phyloP scores from a whole-genome alignment of 1,140 invertebrate species.

The Drosophila elegans region DNA sequence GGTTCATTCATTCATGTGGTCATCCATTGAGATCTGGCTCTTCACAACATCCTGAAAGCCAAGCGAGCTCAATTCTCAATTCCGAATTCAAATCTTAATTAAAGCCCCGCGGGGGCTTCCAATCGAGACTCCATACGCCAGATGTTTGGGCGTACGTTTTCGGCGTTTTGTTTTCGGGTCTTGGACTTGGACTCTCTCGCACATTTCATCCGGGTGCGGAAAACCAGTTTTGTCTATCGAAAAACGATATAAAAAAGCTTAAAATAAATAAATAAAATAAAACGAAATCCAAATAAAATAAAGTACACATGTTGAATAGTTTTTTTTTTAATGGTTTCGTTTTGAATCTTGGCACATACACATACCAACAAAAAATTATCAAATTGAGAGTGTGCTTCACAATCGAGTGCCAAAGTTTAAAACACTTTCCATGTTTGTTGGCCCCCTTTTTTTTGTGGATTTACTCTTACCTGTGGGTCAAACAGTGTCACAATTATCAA shows the following conservation, averaged over 20 bases:
- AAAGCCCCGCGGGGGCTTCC: constrained; percentile 37
- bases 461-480: constrained; percentile 12
- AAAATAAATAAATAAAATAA: constrained; percentile 15
- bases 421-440: constrained; percentile 39
- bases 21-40: constrained; percentile 28
- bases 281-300: constrained; percentile 29
- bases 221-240: constrained; percentile 33
- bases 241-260: constrained; percentile 12
- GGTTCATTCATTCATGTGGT: constrained; percentile 43
- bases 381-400: constrained; percentile 32
- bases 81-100: constrained; percentile 48
- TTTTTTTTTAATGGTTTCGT: not conserved
- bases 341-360: not conserved
- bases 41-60: constrained; percentile 47
- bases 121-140: constrained; percentile 38
- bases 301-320: constrained; percentile 34
- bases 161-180: constrained; percentile 23
- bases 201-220: constrained; percentile 47
- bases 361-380: constrained; percentile 2
- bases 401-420: constrained; percentile 40
- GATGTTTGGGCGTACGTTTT: constrained; percentile 38
- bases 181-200: constrained; percentile 37
- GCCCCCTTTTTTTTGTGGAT: constrained; percentile 3
- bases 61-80: constrained; percentile 42
- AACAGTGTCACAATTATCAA: constrained; percentile 9